Evolutionary conservation across 1,140 invertebrate genomes (phyloP).

Genomic region (Microvelia longipes): DNA sequence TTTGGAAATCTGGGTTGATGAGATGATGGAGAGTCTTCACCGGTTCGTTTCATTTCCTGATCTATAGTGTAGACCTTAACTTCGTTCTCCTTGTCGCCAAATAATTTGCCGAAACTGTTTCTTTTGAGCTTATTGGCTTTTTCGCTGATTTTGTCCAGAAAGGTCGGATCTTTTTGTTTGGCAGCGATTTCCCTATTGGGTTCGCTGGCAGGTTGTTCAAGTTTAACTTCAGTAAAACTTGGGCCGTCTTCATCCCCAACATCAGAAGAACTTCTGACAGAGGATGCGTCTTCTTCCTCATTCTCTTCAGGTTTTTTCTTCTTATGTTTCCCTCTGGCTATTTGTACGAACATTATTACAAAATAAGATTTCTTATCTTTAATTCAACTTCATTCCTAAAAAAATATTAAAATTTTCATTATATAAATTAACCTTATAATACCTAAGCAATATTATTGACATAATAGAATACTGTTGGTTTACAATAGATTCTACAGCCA

Average conservation of each 20-base stretch:
- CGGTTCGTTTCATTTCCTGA: background rate
- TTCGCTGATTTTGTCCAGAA: background rate
- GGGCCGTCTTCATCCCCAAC: background rate
- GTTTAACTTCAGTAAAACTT: background rate
- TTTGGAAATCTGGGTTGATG: background rate
- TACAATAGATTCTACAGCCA: too few species aligned
- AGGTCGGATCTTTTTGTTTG: background rate
- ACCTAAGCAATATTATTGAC: too few species aligned
- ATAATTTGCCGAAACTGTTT: background rate
- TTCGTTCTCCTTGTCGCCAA: background rate
- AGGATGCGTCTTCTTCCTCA: background rate
- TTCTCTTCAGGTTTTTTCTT: background rate
- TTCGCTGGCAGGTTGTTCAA: background rate
- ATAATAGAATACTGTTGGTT: too few species aligned
- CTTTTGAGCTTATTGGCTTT: background rate
- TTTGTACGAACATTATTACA: background rate
- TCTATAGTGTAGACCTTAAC: background rate
- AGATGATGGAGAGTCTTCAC: background rate
- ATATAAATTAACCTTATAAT: too few species aligned
- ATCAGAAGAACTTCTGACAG: background rate
- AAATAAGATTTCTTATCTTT: constrained; percentile 1
- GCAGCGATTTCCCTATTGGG: background rate
- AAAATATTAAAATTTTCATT: too few species aligned
- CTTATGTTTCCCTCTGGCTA: background rate
- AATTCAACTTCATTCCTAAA: background rate